These are phyloP conservation scores for Pholis gunnellus DNA, from an alignment of 2,113 vertebrate species.

Conservation along the genomic window DNA sequence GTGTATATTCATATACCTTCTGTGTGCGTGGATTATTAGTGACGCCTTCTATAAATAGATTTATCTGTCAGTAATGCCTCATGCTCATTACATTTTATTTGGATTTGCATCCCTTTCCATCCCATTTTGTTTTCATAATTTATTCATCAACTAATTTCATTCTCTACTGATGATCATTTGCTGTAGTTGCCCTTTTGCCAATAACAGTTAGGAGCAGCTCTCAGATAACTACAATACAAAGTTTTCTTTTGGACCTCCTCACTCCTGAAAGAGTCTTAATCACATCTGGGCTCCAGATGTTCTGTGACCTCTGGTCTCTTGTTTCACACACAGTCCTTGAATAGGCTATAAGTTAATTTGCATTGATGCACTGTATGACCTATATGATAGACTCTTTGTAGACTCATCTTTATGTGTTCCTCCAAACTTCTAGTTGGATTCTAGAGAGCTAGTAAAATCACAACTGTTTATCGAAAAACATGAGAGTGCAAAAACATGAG, in stretches of 20 bases:
- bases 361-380: not conserved
- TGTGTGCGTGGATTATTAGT: not conserved
- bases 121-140: not conserved
- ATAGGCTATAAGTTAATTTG: not conserved
- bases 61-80: not conserved
- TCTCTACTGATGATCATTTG: not conserved
- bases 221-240: not conserved
- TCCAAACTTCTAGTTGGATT: not conserved
- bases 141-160: not conserved
- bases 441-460: not conserved
- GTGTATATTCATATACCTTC: not conserved
- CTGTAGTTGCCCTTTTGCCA: not conserved
- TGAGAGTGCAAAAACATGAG: not conserved
- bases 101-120: not conserved
- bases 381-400: too few relatives aligned
- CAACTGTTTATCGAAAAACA: not conserved
- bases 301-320: conserved; percentile 17
- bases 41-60: not conserved
- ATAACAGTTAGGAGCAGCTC: not conserved
- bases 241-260: not conserved
- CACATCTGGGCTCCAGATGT: not conserved
- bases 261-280: not conserved
- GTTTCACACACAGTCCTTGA: not conserved
- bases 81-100: not conserved
- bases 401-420: not conserved